phyloP scores from a whole-genome alignment of 2,113 vertebrate genomes.

The Phylloscopus whistleri region DNA sequence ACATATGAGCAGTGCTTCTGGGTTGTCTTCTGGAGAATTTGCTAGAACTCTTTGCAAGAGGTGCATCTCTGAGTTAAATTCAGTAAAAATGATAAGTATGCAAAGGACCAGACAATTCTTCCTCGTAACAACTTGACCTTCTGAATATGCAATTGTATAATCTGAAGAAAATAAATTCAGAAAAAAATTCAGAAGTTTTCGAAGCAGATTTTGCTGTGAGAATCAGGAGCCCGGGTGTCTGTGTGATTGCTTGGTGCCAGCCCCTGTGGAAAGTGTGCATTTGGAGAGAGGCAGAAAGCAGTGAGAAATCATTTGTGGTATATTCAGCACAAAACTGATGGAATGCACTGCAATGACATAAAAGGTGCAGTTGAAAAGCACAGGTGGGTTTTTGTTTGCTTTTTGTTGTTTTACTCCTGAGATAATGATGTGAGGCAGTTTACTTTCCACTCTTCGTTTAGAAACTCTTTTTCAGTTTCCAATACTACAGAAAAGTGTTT shows the following conservation, averaged over 20 bases:
- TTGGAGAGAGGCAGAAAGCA: neutral
- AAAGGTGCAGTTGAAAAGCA: conserved; percentile 9
- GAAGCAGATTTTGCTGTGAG: neutral
- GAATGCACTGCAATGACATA: neutral
- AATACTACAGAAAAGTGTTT: neutral
- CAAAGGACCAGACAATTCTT: neutral
- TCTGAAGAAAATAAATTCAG: neutral
- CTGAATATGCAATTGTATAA: neutral
- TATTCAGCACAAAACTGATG: neutral
- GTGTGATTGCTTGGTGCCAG: neutral
- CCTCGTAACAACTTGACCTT: neutral
- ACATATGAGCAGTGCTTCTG: neutral
- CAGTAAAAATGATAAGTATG: neutral
- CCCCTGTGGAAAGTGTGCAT: neutral
- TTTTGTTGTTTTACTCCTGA: neutral
- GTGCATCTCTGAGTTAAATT: neutral
- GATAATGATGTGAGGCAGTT: neutral
- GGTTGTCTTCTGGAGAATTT: neutral
- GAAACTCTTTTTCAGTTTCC: conserved; percentile 2
- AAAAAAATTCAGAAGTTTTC: neutral
- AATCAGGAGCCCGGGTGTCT: neutral
- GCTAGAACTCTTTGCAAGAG: neutral
- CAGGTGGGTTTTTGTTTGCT: conserved; percentile 18
- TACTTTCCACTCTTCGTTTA: neutral
- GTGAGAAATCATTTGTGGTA: neutral